Base-by-base conservation (phyloP, 2,888 invertebrate genomes). In the Spodoptera picta region DNA sequence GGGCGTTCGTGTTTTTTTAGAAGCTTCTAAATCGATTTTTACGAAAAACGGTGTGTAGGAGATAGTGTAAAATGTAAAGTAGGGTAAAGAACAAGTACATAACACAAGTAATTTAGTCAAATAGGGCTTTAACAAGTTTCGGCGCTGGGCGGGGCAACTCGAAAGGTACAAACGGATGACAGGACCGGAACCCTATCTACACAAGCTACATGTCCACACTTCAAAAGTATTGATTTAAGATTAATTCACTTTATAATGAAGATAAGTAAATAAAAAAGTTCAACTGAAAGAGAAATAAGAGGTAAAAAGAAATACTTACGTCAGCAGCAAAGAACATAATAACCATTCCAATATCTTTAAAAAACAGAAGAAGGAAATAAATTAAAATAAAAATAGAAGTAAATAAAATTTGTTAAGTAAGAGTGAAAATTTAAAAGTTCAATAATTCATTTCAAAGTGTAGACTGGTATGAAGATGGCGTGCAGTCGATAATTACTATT, bases 131-230 rank as follows among this genome's bases (percentile, higher is more conserved):
- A 82, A 85, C 73, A 85, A 87, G 82, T 90, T 89, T 90, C 89
- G 94, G 94, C 94, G 92, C 88, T 91, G 93, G 94, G 94, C 94
- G 93, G 94, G 94, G 94, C 84, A 86, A 90, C 93, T 92, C 91
- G 86, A 85, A 87, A 87, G 85, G 83, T 87, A 83, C 73, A 81
- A 83, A 87, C 76, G 80, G 76, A 81, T 84, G 78, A 81, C 64
- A 84, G 82, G 85, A 86, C 81, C 84, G 83, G 79, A 83, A 82
- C 89, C 92, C 91, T 91, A 90, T 79, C 87, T 91, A 92, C 85
- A 82, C 91, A 87, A 89, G 82, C 82, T 85, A 86, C 70, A 65
- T 81, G 86, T 90, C 92, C 84, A 93, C 92, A 93, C 92, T 92
- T 91, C 84, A 87, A 92, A 91, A 91, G 85, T 84, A 65, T 69